Evolutionary conservation across 2,797 vertebrate genomes (phyloP).

Genomic region (Taenioides sp.): DNA sequence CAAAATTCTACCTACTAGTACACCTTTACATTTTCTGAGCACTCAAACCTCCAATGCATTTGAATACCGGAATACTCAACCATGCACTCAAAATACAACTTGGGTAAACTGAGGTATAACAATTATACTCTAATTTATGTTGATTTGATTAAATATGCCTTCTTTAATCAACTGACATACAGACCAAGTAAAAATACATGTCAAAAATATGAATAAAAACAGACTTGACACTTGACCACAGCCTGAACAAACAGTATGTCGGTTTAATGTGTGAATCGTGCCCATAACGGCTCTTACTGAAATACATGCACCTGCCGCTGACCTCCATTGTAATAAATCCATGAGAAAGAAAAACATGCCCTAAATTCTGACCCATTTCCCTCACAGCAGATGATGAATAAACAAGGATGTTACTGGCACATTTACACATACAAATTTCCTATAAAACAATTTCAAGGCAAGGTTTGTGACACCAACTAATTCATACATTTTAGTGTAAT

Average conservation of each 20-base stretch:
- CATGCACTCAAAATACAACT: not conserved
- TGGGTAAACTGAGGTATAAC: not conserved
- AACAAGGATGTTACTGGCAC: not conserved
- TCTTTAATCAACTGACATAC: not conserved
- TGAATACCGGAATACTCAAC: not conserved
- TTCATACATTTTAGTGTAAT: not conserved
- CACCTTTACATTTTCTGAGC: no score
- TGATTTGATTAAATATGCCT: not conserved
- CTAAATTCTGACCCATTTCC: slow-evolving; percentile 10
- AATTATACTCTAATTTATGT: not conserved
- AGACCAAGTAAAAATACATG: not conserved
- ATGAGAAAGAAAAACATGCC: not conserved
- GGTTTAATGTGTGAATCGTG: not conserved
- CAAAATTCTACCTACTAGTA: no score
- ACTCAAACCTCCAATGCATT: no score
- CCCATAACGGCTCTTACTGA: not conserved
- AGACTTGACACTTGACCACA: not conserved
- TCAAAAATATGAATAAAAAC: not conserved
- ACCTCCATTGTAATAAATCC: not conserved
- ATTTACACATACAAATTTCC: not conserved
- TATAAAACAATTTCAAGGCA: not conserved
- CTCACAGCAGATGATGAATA: not conserved
- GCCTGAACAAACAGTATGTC: not conserved
- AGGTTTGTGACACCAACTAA: not conserved
- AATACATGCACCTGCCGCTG: not conserved